Base-by-base conservation (phyloP, 2,797 vertebrate species). In the Pachyuromys duprasi region DNA sequence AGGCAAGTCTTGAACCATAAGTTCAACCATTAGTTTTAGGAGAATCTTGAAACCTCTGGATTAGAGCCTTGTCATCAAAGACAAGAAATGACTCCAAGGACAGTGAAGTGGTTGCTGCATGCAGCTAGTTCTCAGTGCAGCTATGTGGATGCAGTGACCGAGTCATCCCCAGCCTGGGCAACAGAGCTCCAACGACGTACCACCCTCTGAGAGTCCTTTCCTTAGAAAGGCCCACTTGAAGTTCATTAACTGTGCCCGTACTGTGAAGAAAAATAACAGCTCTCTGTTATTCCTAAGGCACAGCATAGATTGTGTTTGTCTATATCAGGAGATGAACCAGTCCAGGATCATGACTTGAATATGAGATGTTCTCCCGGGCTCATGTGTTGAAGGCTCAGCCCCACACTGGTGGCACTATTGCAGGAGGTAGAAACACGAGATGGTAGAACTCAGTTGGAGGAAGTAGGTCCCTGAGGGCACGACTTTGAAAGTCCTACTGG, bases 51-150 rank as follows among this genome's bases (percentile, higher is more conserved):
- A 74, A 84, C 26, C 45, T 42, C 72, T 12, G 57, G 62, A 60
- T 63, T 7, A 63, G 36, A 92, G 20, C 12, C 20, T 80, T 18
- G 5, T 26, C 49, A 8, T 36, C 60, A 36, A 15, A 65, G 57
- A 63, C 67, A 36, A 84, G 17, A 39, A n/a, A 3, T 31, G 5
- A 36, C 33, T 81, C 20, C 6, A 6, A 57, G 86, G 69, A 42
- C 80, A 24, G 22, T 3, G 4, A 39, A 49, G 14, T 33, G 1
- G 2, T 15, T 57, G 8, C 28, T 20, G 39, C 8, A 2, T 5
- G 15, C 33, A 9, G 3, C 0, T 6, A n/a, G 45, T 75, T 20
- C 11, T 63, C 8, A 0, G 0, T 24, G 2, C 8, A 1, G 42
- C 3, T 2, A 6, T 6, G 28, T 33, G 81, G 86, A 17, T 8